These are phyloP conservation scores for Lagopus leucura DNA, from an alignment of 2,113 vertebrate species.

Conservation along the genomic window DNA sequence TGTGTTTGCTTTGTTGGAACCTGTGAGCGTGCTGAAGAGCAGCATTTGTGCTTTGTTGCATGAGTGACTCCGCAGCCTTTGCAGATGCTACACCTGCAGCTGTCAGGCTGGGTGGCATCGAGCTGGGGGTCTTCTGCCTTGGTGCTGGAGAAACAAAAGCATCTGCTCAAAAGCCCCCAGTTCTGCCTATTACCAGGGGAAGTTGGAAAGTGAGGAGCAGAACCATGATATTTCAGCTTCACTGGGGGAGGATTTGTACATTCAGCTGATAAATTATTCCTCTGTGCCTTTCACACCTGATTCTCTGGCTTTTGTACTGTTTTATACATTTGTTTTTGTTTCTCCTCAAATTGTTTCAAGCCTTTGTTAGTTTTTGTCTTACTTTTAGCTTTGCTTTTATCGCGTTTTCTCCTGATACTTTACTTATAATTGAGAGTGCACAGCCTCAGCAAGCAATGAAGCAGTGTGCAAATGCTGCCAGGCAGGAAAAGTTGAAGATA, in stretches of 20 bases:
- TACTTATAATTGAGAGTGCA: constrained; percentile 65
- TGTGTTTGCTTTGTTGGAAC: background rate
- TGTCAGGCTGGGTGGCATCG: background rate
- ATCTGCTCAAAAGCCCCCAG: constrained; percentile 67
- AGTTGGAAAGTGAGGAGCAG: constrained; percentile 60
- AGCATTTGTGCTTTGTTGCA: rapidly evolving
- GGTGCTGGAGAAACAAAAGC: constrained; percentile 68
- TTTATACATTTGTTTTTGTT: constrained; percentile 68
- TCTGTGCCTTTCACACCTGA: constrained; percentile 70
- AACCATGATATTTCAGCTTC: constrained; percentile 60
- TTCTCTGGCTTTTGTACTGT: constrained; percentile 64
- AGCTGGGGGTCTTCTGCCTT: constrained; percentile 19
- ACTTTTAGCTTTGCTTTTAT: constrained; percentile 47
- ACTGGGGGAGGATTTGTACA: constrained; percentile 60
- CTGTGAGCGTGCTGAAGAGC: background rate
- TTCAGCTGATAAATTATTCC: constrained; percentile 63
- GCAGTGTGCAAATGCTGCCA: constrained; percentile 35
- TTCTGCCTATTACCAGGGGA: constrained; percentile 62
- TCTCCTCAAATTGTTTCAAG: constrained; percentile 73
- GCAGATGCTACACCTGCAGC: background rate
- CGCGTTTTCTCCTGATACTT: constrained; percentile 63
- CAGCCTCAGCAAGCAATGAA: constrained; percentile 41
- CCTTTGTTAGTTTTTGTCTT: constrained; percentile 72
- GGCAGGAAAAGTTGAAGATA: constrained; percentile 57
- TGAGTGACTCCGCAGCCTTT: background rate